Percentiles rank a stretch among this genome's conserved stretches.
phyloP scores from a whole-genome alignment of 2,113 vertebrate genomes.

The Silurus glanis region DNA sequence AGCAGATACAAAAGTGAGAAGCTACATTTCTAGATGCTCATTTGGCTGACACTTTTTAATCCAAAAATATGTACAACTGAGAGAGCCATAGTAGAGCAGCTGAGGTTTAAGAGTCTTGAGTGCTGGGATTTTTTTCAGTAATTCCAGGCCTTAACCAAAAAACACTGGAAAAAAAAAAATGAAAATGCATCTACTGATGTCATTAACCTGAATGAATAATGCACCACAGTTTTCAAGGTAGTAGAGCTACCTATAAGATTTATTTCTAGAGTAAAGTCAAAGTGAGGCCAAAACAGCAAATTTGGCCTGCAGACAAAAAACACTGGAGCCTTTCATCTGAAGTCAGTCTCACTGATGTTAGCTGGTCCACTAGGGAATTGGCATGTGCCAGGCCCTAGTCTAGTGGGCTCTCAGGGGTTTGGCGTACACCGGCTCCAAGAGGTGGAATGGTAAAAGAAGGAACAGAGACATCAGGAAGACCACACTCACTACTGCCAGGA shows the following conservation, averaged over 20 bases:
- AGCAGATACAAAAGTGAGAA: not conserved
- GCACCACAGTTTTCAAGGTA: not conserved
- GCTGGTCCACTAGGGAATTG: slow-evolving; percentile 19
- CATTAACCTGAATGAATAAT: not conserved
- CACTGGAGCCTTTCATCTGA: slow-evolving; percentile 43
- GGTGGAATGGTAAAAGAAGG: slow-evolving; percentile 80
- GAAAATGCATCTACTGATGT: not conserved
- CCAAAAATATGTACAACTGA: not conserved
- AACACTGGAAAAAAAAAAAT: not conserved
- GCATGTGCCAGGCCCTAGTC: slow-evolving; percentile 32
- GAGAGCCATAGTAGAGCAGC: not conserved
- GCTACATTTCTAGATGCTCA: not conserved
- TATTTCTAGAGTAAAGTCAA: not conserved
- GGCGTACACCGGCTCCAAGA: slow-evolving; percentile 84
- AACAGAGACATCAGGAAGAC: slow-evolving; percentile 78
- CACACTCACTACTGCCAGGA: slow-evolving; percentile 72
- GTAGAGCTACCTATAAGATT: too few species aligned
- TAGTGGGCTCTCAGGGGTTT: slow-evolving; percentile 75
- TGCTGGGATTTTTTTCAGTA: slow-evolving; percentile 3
- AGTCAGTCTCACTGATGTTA: slow-evolving; percentile 41
- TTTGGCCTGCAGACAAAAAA: slow-evolving; percentile 27
- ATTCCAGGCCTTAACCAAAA: not conserved
- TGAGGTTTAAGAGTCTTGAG: not conserved
- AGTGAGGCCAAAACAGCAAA: slow-evolving; percentile 7
- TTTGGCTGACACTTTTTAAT: not conserved